Conservation (phyloP, 2,888 invertebrate species). For the Sinotaia quadrata region DNA sequence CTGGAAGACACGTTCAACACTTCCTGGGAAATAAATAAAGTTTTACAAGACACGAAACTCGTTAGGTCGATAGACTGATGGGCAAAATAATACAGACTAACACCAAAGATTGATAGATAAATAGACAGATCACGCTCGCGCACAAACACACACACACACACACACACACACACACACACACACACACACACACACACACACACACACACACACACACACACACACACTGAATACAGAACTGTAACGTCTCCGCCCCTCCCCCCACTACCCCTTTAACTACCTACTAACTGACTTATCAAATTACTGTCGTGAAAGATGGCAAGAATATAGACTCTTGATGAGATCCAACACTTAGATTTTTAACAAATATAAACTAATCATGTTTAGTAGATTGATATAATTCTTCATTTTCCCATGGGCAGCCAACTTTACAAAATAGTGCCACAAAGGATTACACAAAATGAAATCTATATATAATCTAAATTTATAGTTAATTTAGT, state of each 20-base stretch:
- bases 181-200: not conserved
- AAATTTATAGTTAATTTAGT: no score
- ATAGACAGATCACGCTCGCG: not conserved
- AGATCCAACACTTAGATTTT: no score
- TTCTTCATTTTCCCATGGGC: no score
- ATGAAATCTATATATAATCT: no score
- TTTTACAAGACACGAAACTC: no score
- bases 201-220: not conserved
- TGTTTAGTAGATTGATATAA: no score
- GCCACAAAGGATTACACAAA: no score
- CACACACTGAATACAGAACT: not conserved
- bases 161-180: conserved; percentile 2
- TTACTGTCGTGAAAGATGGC: no score
- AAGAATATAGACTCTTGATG: not conserved
- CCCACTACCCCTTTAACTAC: not conserved
- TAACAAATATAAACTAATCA: no score
- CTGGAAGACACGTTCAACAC: conserved; percentile 54
- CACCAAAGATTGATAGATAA: not conserved
- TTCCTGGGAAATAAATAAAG: conserved; percentile 47
- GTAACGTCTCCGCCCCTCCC: not conserved
- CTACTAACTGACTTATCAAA: not conserved
- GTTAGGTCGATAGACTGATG: no score
- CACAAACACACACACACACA: conserved; percentile 6
- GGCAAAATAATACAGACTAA: not conserved
- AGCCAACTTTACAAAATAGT: no score